Evolutionary conservation across 1,140 invertebrate genomes (phyloP), one percentile per base, ranked within the genome.

Genomic region (Liolophura sinensis): DNA sequence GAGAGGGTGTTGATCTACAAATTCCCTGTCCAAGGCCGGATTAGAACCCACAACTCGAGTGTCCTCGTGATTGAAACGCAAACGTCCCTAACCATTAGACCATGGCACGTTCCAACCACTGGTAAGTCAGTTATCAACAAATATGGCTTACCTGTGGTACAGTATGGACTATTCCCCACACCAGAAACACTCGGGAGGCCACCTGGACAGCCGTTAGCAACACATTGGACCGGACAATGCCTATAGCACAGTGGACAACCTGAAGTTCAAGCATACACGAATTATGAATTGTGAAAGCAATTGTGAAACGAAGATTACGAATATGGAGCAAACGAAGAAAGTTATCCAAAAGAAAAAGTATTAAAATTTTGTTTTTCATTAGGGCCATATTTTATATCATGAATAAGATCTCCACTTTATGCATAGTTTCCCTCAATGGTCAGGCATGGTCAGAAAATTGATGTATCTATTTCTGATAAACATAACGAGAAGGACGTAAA

Each of bases 151-250:
- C 85, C 62, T 75, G 62, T 60, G 71, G 68, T 11, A 86, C 78
- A 71, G 77, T 89, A 74, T 94, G 82, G 16, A 97, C 82, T 1
- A 96, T 89, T 3, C 90, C 91, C 85, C 92, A 93, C 0, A 97
- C 91, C 0, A 98, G 86, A 74, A 95, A 90, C 16, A 98, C 90
- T 61, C 97, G 87, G 22, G 95, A 97, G 27, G 91, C 90, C 31
- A 98, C 93, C 88, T 98, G 95, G 78, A 93, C 90, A 9, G 89
- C 84, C 1, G 95, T 96, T 12, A 96, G 86, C 5, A 92, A 70
- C 1, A 92, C 88, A 80, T 91, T 93, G 0, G 95, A 97, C 64
- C 89, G 88, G 0, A 98, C 94, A 25, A 97, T 81, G 11, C 93
- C 91, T 25, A 90, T 78, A 0, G 88, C 84, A 46, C 93, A 90